Percentiles rank a stretch among this genome's conserved stretches.
Conservation (phyloP, 2,113 vertebrate genomes). For the Argyrosomus japonicus region DNA sequence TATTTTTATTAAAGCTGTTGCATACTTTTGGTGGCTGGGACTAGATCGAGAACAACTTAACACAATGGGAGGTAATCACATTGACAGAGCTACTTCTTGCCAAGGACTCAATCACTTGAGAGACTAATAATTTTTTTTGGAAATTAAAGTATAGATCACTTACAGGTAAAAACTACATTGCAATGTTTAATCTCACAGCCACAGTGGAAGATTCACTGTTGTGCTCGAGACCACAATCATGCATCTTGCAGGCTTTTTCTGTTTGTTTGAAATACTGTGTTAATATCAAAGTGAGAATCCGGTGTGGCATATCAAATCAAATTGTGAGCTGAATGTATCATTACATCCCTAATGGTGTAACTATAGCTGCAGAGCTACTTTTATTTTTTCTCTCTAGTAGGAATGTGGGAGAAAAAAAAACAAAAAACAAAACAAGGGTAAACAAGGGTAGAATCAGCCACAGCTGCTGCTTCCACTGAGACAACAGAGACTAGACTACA, state of each 20-base stretch:
- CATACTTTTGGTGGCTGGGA: neutral
- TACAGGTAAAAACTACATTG: neutral
- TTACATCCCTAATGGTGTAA: slow-evolving; percentile 4
- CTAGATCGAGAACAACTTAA: neutral
- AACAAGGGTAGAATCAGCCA: neutral
- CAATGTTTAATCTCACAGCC: neutral
- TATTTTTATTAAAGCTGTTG: neutral
- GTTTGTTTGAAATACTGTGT: slow-evolving; percentile 35
- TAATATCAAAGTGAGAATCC: slow-evolving; percentile 16
- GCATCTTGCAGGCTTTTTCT: neutral
- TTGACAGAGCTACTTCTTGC: neutral
- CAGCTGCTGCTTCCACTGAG: neutral
- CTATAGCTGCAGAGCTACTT: neutral
- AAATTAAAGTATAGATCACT: neutral
- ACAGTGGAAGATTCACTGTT: neutral
- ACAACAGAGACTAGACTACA: neutral
- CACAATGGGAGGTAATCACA: slow-evolving; percentile 5
- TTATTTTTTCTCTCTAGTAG: neutral
- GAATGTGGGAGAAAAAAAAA: neutral
- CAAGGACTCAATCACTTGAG: neutral
- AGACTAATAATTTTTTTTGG: neutral
- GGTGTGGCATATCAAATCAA: slow-evolving; percentile 22
- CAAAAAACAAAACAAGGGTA: neutral
- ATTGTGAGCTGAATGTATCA: slow-evolving; percentile 29
- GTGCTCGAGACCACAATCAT: neutral